Evolutionary conservation across 2,113 vertebrate genomes (phyloP).

Genomic region (Paradisaea rubra): DNA sequence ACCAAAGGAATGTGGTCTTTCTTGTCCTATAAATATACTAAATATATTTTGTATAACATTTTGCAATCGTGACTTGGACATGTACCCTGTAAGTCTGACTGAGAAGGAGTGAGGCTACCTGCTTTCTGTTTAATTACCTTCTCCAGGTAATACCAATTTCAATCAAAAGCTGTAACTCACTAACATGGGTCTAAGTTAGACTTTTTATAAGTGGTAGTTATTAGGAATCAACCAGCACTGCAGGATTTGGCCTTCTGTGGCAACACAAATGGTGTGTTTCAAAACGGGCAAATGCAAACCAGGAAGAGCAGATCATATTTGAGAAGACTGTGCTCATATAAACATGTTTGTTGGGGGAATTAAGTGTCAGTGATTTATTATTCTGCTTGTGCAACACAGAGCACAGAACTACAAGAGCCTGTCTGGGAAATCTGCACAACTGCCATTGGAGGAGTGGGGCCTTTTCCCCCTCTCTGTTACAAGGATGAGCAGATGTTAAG

Average conservation of each 20-base stretch:
- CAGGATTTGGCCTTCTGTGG: background rate
- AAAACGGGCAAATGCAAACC: background rate
- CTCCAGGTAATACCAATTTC: background rate
- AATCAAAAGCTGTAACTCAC: background rate
- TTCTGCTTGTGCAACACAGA: background rate
- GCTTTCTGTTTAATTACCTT: background rate
- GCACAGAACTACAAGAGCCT: background rate
- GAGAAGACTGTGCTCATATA: background rate
- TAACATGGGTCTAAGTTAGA: background rate
- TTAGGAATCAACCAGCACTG: background rate
- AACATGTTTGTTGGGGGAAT: background rate
- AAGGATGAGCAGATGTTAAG: slow-evolving; percentile 38
- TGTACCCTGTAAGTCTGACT: background rate
- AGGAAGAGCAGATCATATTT: background rate
- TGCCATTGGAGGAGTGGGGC: background rate
- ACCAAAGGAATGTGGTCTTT: background rate
- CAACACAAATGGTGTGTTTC: background rate
- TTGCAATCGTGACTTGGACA: background rate
- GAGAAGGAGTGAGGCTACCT: background rate
- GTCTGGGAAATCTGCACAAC: background rate
- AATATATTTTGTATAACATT: background rate
- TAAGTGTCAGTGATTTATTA: background rate
- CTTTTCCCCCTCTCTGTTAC: background rate
- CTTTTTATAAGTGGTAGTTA: background rate
- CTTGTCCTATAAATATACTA: background rate